Percentiles rank a stretch among this genome's conserved stretches.
Conservation (phyloP, 1,140 invertebrate species). For the Drosophila fuyamai region DNA sequence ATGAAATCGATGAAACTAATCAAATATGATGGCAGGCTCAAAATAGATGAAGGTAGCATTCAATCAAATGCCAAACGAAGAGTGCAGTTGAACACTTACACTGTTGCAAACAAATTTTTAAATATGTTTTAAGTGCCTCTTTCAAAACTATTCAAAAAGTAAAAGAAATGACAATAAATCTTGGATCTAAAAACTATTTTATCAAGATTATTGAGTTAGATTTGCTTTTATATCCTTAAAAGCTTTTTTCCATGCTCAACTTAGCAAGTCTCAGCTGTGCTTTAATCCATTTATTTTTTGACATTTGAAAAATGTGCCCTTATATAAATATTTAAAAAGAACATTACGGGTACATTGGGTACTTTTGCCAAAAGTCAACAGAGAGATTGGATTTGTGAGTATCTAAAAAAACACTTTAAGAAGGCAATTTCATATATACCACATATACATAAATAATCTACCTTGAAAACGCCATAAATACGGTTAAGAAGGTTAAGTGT, state of each 20-base stretch:
- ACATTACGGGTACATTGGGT: conserved; percentile 7
- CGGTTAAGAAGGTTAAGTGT: too few species aligned
- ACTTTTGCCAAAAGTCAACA: not conserved
- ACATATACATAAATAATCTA: too few species aligned
- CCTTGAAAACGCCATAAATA: too few species aligned
- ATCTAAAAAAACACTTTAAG: not conserved
- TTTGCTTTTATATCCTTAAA: not conserved
- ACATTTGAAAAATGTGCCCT: conserved; percentile 8
- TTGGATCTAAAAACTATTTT: too few species aligned
- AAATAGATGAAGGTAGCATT: not conserved
- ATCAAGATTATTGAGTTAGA: too few species aligned
- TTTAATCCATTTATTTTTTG: conserved; percentile 39
- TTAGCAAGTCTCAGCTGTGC: conserved; percentile 11
- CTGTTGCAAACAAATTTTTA: not conserved
- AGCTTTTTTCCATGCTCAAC: not conserved
- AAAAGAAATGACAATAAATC: too few species aligned
- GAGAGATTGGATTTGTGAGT: not conserved
- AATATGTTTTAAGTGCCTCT: too few species aligned
- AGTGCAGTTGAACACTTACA: not conserved
- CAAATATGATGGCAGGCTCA: conserved; percentile 8
- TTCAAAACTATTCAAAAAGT: too few species aligned
- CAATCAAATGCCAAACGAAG: not conserved
- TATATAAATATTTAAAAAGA: conserved; percentile 27
- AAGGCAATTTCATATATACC: too few species aligned
- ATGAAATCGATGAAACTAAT: conserved; percentile 30